Base-by-base conservation (phyloP, 2,113 vertebrate genomes). In the Trichomycterus rosablanca region DNA sequence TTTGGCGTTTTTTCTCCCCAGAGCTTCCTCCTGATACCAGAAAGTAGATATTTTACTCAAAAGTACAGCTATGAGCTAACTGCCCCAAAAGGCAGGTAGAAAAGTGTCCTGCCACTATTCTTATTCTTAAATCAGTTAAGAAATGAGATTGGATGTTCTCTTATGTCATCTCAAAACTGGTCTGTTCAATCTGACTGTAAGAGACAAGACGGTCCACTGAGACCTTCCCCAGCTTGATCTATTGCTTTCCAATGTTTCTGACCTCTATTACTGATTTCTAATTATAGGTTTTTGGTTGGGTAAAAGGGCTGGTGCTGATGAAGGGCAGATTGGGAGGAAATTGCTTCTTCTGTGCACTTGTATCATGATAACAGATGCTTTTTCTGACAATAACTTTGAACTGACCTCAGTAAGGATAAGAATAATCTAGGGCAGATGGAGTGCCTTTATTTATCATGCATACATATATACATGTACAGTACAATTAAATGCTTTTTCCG, bases 201-300 rank as follows among this genome's bases (percentile, higher is more conserved):
- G 22, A 32, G 35, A 5, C 24, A 53, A 23, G 3, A 32, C 28
- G 9, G 16, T 51, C 59, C 37, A 22, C 12, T 43, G 24, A 52
- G 49, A 63, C 16, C 28, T 22, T 28, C 34, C 11, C 3, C 9
- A 18, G 7, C 45, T 20, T 28, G 59, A 50, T 49, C 20, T 2
- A 26, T 5, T n/a, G 10, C 44, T 16, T 49, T 22, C 22, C 46
- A 62, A 7, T 22, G 23, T 44, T 43, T 34, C 37, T 63, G 37
- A 44, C 26, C 24, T 53, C 39, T 40, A 23, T 53, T 53, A 53
- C 16, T 15, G 14, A 53, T 53, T 30, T 53, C 60, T 63, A 63
- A 63, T 63, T 63, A 63, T 22, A 53, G 48, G n/a, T 4, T 15
- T 18, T 16, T 35, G 30, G 35, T 20, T 42, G 59, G 12, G 16